phyloP scores from a whole-genome alignment of 2,113 vertebrate species.

The Tichodroma muraria region DNA sequence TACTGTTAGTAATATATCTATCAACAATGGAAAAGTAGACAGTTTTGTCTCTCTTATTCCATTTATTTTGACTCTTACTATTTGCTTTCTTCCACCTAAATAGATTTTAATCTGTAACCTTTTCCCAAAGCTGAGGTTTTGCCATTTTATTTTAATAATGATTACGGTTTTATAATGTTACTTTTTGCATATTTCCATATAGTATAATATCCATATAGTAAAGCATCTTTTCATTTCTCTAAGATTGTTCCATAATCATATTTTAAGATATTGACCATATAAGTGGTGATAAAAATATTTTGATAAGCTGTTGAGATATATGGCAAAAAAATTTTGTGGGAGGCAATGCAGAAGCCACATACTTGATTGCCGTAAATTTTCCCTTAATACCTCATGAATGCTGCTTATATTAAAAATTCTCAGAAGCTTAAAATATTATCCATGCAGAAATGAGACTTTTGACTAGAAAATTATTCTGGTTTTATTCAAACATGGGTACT shows the following conservation, averaged over 20 bases:
- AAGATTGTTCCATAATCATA: background rate
- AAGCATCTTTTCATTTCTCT: background rate
- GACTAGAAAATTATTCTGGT: background rate
- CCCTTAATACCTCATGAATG: background rate
- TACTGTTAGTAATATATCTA: background rate
- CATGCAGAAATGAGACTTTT: background rate
- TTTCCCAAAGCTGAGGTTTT: background rate
- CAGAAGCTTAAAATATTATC: background rate
- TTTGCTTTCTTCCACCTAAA: background rate
- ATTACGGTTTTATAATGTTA: background rate
- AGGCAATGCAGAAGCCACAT: background rate
- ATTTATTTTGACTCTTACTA: background rate
- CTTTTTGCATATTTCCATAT: background rate
- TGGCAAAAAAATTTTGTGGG: background rate
- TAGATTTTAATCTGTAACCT: background rate
- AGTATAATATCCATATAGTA: background rate
- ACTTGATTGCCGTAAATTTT: background rate
- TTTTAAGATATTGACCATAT: background rate
- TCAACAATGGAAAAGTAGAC: background rate
- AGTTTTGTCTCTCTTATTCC: background rate
- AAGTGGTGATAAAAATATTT: background rate
- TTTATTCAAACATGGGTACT: background rate
- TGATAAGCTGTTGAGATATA: background rate
- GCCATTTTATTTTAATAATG: background rate
- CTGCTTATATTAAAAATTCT: background rate